A percentile compares a stretch with the other conserved stretches of the same genome.
These are phyloP conservation scores for Whitmania pigra DNA, from an alignment of 1,140 invertebrate species.

Conservation along the genomic window DNA sequence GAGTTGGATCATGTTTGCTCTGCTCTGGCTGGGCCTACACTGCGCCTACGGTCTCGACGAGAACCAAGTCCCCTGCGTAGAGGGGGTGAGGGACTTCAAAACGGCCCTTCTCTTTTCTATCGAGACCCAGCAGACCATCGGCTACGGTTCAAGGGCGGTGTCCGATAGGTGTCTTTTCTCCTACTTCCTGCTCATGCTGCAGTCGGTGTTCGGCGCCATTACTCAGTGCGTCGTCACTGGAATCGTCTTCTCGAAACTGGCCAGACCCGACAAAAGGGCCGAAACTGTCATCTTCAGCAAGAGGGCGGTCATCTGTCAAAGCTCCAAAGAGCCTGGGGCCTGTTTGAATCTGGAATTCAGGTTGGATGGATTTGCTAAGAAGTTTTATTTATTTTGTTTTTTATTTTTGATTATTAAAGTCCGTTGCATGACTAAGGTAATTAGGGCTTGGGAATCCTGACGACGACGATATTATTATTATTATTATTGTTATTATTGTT, in stretches of 20 bases:
- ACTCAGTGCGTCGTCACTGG: conserved; percentile 25
- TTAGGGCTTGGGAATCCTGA: too few species aligned
- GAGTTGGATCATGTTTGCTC: conserved; percentile 45
- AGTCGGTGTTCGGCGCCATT: conserved; percentile 23
- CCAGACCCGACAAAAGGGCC: conserved; percentile 23
- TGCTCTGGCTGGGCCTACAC: conserved; percentile 44
- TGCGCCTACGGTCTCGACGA: conserved; percentile 26
- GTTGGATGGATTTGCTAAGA: too few species aligned
- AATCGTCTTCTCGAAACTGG: conserved; percentile 24
- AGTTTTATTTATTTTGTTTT: too few species aligned
- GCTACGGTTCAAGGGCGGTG: conserved; percentile 51
- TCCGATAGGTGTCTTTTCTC: conserved; percentile 34
- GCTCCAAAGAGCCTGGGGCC: conserved; percentile 49
- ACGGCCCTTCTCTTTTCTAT: conserved; percentile 36
- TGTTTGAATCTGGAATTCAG: conserved; percentile 54
- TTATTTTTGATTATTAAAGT: too few species aligned
- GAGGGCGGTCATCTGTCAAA: conserved; percentile 29
- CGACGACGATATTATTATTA: too few species aligned
- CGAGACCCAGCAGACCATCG: conserved; percentile 41
- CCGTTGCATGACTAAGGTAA: too few species aligned
- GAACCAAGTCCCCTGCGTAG: conserved; percentile 27
- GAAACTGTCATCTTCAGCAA: conserved; percentile 25
- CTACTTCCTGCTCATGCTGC: conserved; percentile 22
- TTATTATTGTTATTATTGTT: too few species aligned
- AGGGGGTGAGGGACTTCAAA: conserved; percentile 28